phyloP scores from a whole-genome alignment of 1,140 invertebrate genomes.

The Drosophila neocordata region DNA sequence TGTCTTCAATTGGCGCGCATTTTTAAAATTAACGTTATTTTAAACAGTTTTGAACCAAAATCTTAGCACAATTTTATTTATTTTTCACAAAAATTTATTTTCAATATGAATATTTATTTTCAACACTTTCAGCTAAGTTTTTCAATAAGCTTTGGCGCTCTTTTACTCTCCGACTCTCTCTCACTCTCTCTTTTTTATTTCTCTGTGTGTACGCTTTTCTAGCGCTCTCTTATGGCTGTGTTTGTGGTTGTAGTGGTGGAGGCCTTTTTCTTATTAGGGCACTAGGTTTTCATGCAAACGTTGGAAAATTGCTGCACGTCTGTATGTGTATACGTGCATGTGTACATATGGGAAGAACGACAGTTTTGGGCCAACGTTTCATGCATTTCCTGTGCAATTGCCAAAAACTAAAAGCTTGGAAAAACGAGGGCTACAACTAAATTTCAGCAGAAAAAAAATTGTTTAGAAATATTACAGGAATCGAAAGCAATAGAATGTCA shows the following conservation, averaged over 20 bases:
- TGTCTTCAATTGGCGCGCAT: constrained; percentile 54
- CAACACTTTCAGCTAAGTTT: constrained; percentile 3
- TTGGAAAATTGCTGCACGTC: constrained; percentile 69
- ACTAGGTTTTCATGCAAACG: constrained; percentile 77
- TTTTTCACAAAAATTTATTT: constrained; percentile 30
- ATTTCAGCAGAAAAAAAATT: constrained; percentile 30
- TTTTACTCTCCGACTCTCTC: constrained; percentile 24
- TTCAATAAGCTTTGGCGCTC: constrained; percentile 14
- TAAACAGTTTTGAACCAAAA: constrained; percentile 34
- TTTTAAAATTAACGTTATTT: constrained; percentile 46
- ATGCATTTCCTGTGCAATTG: constrained; percentile 70
- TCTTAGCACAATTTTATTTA: constrained; percentile 1
- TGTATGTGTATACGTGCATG: constrained; percentile 26
- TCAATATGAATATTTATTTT: constrained; percentile 17
- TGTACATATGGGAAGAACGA: constrained; percentile 22
- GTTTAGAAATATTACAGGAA: neutral
- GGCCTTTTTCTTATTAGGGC: constrained; percentile 78
- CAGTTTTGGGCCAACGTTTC: constrained; percentile 65
- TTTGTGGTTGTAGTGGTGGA: constrained; percentile 20
- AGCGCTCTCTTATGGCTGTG: constrained; percentile 6
- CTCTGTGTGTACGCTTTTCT: constrained; percentile 11
- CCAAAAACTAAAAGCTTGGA: constrained; percentile 40
- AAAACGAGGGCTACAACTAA: constrained; percentile 21
- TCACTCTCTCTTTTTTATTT: constrained; percentile 32
- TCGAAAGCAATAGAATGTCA: too few species aligned